Conservation (phyloP, 2,113 vertebrate species). For the Elgaria multicarinata region DNA sequence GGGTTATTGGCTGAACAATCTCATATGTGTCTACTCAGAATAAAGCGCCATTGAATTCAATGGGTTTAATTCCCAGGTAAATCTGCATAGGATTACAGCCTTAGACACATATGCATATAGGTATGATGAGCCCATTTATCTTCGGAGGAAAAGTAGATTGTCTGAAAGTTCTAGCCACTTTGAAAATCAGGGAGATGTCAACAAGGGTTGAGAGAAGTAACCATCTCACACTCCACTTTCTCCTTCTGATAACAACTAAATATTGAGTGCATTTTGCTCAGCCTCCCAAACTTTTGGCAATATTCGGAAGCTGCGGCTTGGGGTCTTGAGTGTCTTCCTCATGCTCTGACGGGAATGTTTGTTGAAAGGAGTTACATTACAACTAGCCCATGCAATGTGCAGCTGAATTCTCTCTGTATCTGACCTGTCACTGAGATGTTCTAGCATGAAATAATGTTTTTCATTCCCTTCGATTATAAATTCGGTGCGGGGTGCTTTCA, state of each 20-base stretch:
- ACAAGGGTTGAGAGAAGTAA: not conserved
- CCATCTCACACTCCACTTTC: not conserved
- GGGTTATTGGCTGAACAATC: not conserved
- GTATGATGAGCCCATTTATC: not conserved
- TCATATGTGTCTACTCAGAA: not conserved
- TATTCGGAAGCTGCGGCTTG: constrained; percentile 9
- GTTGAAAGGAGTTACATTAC: constrained; percentile 3
- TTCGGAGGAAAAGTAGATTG: not conserved
- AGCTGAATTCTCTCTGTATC: constrained; percentile 21
- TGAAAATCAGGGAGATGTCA: not conserved
- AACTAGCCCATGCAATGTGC: not conserved
- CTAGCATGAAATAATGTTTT: constrained; percentile 29
- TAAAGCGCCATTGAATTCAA: not conserved
- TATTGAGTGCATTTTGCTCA: not conserved
- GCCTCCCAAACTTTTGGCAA: not conserved
- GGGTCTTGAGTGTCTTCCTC: not conserved
- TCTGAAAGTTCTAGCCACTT: not conserved
- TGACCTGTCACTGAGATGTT: constrained; percentile 19
- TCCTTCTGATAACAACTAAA: not conserved
- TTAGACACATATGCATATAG: not conserved
- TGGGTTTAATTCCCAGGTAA: not conserved
- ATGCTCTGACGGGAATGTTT: not conserved
- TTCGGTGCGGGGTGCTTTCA: constrained; percentile 47
- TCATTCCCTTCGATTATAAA: constrained; percentile 26
- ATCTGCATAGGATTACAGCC: not conserved